Percentiles rank a stretch among this genome's conserved stretches.
phyloP scores from a whole-genome alignment of 2,797 vertebrate genomes.

The Hippocampus kuda region DNA sequence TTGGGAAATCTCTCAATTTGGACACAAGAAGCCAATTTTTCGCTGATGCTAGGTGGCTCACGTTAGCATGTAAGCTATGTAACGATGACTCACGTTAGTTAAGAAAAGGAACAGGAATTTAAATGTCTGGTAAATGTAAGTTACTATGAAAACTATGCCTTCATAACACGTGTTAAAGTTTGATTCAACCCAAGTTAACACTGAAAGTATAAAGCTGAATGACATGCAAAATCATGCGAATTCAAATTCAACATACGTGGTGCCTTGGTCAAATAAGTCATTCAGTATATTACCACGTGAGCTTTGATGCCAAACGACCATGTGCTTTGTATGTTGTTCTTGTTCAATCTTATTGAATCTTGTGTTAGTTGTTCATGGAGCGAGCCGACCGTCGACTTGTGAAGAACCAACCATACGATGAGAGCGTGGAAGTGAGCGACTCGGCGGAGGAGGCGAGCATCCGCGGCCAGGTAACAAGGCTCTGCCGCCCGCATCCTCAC shows the following conservation, averaged over 20 bases:
- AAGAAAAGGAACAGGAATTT: neutral
- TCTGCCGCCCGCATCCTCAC: neutral
- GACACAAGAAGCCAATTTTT: neutral
- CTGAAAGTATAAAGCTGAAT: neutral
- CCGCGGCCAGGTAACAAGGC: slow-evolving; percentile 28
- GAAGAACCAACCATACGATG: slow-evolving; percentile 80
- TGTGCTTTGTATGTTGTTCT: neutral
- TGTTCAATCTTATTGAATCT: neutral
- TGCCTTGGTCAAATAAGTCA: neutral
- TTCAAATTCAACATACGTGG: neutral
- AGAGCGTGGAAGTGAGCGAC: slow-evolving; percentile 76
- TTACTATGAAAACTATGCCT: neutral
- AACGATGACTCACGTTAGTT: neutral
- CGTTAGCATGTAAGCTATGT: slow-evolving; percentile 6
- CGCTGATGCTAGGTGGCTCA: neutral
- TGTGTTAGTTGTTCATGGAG: slow-evolving; percentile 29
- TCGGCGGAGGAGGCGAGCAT: slow-evolving; percentile 73
- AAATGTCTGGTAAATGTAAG: neutral
- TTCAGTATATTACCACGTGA: neutral
- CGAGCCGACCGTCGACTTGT: slow-evolving; percentile 44
- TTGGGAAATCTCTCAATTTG: neutral
- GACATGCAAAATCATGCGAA: neutral
- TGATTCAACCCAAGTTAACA: neutral
- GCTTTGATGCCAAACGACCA: neutral
- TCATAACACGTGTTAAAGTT: neutral